Evolutionary conservation across 2,888 invertebrate genomes (phyloP).

Genomic region (Lamellibrachia satsuma): DNA sequence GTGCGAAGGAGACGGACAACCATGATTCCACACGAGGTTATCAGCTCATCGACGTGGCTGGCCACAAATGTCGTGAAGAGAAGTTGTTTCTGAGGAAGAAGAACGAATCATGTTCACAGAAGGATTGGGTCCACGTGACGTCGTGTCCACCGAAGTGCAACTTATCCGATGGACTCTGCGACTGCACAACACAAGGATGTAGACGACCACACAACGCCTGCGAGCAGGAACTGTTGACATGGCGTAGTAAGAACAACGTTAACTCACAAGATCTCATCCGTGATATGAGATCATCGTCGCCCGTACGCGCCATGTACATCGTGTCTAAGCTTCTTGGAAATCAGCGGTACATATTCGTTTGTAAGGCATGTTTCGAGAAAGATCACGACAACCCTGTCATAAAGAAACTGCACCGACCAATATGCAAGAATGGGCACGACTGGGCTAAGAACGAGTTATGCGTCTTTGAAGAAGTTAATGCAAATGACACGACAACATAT

Average conservation of each 20-base stretch:
- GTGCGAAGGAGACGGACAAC: background rate
- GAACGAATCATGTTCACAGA: background rate
- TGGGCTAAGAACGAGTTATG: slow-evolving; percentile 23
- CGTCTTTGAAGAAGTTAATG: background rate
- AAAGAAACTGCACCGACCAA: slow-evolving; percentile 26
- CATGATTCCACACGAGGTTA: too few species aligned
- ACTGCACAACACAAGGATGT: slow-evolving; percentile 26
- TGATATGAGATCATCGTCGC: slow-evolving; percentile 21
- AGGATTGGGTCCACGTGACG: background rate
- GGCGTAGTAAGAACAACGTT: background rate
- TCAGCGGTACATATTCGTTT: slow-evolving; percentile 21
- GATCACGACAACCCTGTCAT: background rate
- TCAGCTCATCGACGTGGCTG: background rate
- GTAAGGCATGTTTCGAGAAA: slow-evolving; percentile 26
- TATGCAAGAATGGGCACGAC: slow-evolving; percentile 26
- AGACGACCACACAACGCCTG: slow-evolving; percentile 27
- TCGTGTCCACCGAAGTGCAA: background rate
- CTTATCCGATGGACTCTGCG: background rate
- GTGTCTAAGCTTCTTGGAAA: slow-evolving; percentile 18
- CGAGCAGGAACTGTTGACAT: slow-evolving; percentile 28
- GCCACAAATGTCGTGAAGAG: background rate
- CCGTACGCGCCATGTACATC: slow-evolving; percentile 19
- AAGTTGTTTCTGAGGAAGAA: background rate
- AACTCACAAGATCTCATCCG: slow-evolving; percentile 22
- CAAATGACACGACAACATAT: background rate